Conservation (phyloP, 2,888 invertebrate species). For the Parnassius mnemosyne region DNA sequence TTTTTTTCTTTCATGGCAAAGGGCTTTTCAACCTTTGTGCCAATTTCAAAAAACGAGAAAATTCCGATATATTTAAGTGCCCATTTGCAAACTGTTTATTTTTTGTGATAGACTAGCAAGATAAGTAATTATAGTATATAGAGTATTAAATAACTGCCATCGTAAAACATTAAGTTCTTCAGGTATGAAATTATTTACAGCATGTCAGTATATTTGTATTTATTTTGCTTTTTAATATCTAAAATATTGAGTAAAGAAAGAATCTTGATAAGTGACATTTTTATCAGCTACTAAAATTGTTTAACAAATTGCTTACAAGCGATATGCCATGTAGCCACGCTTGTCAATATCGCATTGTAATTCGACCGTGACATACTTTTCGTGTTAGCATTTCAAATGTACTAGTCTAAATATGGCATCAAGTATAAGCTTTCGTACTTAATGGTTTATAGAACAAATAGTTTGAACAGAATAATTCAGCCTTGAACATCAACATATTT, state of each 20-base stretch:
- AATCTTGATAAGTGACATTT: background rate
- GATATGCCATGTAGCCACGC: conserved; percentile 42
- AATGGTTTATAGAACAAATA: background rate
- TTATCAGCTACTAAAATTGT: background rate
- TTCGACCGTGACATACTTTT: conserved; percentile 63
- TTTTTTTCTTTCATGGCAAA: too few relatives aligned
- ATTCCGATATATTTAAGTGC: too few relatives aligned
- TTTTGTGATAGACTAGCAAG: too few relatives aligned
- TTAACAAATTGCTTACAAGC: conserved; percentile 1
- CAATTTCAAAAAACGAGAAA: too few relatives aligned
- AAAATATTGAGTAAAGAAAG: background rate
- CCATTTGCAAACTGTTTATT: too few relatives aligned
- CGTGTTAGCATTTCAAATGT: conserved; percentile 22
- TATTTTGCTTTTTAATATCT: background rate
- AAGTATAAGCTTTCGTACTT: conserved; percentile 4
- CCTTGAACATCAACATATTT: too few relatives aligned
- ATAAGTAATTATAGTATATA: too few relatives aligned
- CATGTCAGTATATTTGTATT: background rate
- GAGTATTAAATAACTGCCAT: too few relatives aligned
- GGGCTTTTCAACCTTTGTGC: too few relatives aligned
- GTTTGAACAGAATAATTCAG: too few relatives aligned
- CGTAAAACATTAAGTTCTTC: too few relatives aligned
- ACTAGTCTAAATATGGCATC: background rate
- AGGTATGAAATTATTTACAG: too few relatives aligned
- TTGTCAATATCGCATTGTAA: conserved; percentile 50